phyloP scores from a whole-genome alignment of 2,113 vertebrate genomes.

The Octodon degus region DNA sequence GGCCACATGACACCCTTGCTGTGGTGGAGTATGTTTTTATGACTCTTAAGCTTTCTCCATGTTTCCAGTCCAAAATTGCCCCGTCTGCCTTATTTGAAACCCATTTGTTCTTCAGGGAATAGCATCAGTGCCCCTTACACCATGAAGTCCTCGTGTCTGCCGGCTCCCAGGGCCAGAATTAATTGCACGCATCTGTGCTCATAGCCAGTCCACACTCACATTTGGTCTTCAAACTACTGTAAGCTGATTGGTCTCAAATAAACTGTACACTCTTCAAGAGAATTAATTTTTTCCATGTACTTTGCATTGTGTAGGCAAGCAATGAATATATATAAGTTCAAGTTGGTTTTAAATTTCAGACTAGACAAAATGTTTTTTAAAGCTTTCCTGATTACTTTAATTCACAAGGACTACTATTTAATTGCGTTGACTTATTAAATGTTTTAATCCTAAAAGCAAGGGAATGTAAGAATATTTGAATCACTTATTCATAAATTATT shows the following conservation, averaged over 20 bases:
- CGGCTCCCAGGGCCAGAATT: neutral
- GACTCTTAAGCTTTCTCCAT: neutral
- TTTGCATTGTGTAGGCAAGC: conserved; percentile 15
- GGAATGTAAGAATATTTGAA: neutral
- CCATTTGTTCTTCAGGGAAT: neutral
- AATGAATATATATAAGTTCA: conserved; percentile 49
- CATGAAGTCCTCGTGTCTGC: neutral
- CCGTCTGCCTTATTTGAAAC: neutral
- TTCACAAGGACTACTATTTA: neutral
- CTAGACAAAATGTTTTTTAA: neutral
- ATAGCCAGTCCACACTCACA: neutral
- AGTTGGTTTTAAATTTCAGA: conserved; percentile 34
- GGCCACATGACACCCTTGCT: neutral
- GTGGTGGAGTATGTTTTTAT: neutral
- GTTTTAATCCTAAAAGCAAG: conserved; percentile 45
- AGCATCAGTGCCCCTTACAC: neutral
- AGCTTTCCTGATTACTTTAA: conserved; percentile 12
- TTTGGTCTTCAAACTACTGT: neutral
- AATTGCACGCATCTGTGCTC: neutral
- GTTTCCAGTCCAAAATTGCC: neutral
- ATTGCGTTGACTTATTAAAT: conserved; percentile 7
- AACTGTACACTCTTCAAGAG: neutral
- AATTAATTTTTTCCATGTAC: conserved; percentile 24
- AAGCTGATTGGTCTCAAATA: neutral
- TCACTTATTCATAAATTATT: conserved; percentile 14